Evolutionary conservation across 2,113 vertebrate species (phyloP).

Genomic region (Andinoacara biseriatus): DNA sequence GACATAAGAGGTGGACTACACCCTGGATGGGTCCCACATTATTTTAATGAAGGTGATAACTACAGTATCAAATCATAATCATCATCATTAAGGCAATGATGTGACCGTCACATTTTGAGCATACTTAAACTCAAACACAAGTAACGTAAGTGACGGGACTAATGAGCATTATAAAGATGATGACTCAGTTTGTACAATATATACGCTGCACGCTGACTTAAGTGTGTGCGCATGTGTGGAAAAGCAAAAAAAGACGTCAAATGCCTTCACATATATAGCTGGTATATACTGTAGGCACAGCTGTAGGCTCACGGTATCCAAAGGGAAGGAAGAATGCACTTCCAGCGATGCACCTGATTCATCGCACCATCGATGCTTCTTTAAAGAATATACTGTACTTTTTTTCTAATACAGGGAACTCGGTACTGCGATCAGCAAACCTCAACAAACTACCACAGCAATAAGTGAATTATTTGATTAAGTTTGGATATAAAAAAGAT

Average conservation of each 20-base stretch:
- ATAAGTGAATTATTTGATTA: neutral
- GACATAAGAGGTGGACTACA: neutral
- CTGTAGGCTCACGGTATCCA: neutral
- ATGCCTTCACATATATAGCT: neutral
- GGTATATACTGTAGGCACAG: neutral
- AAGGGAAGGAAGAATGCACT: neutral
- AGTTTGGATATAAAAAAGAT: constrained; percentile 29
- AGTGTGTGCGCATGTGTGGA: neutral
- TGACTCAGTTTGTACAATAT: neutral
- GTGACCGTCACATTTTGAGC: neutral
- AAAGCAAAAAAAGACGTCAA: neutral
- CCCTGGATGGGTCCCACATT: neutral
- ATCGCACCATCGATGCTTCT: neutral
- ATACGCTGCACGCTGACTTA: neutral
- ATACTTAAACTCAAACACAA: neutral
- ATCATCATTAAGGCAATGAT: neutral
- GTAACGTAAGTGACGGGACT: neutral
- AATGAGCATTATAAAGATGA: neutral
- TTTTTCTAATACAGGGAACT: neutral
- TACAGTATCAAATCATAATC: neutral
- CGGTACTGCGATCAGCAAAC: neutral
- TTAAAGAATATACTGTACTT: neutral
- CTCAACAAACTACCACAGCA: neutral
- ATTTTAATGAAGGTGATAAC: neutral
- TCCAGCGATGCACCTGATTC: neutral